Percentiles rank a stretch among this genome's conserved stretches.
These are phyloP conservation scores for Drosophila erecta DNA, from an alignment of 1,140 invertebrate species.

Conservation along the genomic window DNA sequence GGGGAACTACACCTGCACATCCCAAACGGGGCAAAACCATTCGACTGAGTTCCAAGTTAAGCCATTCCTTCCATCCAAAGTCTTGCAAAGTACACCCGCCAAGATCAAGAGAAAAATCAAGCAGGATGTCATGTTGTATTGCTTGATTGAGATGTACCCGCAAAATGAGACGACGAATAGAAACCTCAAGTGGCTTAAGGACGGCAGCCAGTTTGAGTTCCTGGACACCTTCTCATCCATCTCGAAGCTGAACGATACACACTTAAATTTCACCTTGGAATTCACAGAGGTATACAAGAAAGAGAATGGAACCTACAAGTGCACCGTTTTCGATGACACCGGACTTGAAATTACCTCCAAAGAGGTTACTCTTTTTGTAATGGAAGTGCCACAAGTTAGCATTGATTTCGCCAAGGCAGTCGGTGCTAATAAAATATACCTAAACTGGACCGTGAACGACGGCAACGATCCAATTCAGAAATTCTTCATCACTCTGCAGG, in stretches of 20 bases:
- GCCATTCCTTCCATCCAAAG: conserved; percentile 85
- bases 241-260: conserved; percentile 86
- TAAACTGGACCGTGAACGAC: conserved; percentile 93
- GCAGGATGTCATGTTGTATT: conserved; percentile 85
- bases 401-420: conserved; percentile 91
- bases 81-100: conserved; percentile 84
- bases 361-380: conserved; percentile 86
- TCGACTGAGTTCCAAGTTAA: conserved; percentile 71
- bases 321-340: conserved; percentile 78
- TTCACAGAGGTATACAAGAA: conserved; percentile 87
- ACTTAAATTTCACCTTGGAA: conserved; percentile 86
- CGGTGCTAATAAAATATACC: conserved; percentile 89
- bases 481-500: conserved; percentile 88
- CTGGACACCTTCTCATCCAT: conserved; percentile 71
- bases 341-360: conserved; percentile 59
- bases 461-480: conserved; percentile 89
- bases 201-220: conserved; percentile 85
- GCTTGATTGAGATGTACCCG: conserved; percentile 87
- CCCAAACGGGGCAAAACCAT: conserved; percentile 66
- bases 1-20: conserved; percentile 85
- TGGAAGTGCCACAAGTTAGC: conserved; percentile 89
- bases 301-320: conserved; percentile 89
- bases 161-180: conserved; percentile 85
- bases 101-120: conserved; percentile 85
- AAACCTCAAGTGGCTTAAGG: conserved; percentile 86